Evolutionary conservation across 2,113 vertebrate genomes (phyloP).

Genomic region (Pelmatolapia mariae): DNA sequence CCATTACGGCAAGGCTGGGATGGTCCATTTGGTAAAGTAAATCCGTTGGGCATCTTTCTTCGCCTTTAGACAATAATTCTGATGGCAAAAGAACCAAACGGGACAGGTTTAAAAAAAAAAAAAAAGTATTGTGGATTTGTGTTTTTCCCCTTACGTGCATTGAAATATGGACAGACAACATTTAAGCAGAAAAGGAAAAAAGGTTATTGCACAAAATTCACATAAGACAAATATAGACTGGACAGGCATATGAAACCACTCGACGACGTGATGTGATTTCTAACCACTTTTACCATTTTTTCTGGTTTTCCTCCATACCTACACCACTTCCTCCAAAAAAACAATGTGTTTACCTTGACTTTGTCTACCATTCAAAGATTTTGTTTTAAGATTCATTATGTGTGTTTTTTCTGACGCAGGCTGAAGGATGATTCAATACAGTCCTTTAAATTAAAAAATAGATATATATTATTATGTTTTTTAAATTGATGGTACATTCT

Average conservation of each 20-base stretch:
- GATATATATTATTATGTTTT: background rate
- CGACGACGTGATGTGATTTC: background rate
- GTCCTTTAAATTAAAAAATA: background rate
- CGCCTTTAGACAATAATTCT: no score
- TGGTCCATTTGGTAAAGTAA: no score
- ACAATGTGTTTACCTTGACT: background rate
- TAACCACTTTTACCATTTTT: background rate
- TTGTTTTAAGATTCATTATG: background rate
- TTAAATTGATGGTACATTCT: background rate
- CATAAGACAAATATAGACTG: background rate
- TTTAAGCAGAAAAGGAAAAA: background rate
- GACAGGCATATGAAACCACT: background rate
- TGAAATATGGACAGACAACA: background rate
- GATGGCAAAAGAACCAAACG: no score
- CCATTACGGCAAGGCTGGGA: no score
- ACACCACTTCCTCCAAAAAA: background rate
- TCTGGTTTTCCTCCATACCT: background rate
- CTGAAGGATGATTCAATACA: fast-evolving
- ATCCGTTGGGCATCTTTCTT: no score
- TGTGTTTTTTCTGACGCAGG: fast-evolving
- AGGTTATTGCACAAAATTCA: background rate
- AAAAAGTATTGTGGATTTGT: background rate
- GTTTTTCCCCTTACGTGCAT: fast-evolving
- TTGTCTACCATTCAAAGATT: background rate
- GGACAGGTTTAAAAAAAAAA: no score